Evolutionary conservation across 1,140 invertebrate genomes (phyloP).

Genomic region (Phymorhynchus buccinoides): DNA sequence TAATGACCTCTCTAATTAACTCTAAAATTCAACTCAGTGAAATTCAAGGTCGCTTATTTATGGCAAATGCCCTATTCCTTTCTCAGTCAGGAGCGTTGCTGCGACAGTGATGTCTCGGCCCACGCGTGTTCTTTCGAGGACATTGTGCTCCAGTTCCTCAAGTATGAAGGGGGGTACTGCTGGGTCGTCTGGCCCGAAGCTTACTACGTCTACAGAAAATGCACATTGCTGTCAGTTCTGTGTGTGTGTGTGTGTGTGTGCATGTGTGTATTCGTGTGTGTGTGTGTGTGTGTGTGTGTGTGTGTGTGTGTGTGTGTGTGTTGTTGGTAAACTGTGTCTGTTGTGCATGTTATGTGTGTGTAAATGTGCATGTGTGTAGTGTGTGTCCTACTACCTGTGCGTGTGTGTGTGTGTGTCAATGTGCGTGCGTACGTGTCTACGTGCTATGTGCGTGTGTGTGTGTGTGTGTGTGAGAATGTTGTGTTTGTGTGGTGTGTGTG

Average conservation of each 20-base stretch:
- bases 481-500: background rate
- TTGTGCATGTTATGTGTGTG: too few relatives aligned
- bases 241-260: background rate
- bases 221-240: background rate
- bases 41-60: too few relatives aligned
- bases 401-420: background rate
- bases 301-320: background rate
- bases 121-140: background rate
- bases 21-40: too few relatives aligned
- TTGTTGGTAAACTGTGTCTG: too few relatives aligned
- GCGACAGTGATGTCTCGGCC: background rate
- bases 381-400: too few relatives aligned
- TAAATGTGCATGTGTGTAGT: too few relatives aligned
- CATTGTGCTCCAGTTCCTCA: background rate
- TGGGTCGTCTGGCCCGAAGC: background rate
- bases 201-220: background rate
- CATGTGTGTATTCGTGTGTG: background rate
- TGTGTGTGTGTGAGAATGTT: background rate
- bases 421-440: background rate
- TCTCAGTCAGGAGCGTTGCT: background rate
- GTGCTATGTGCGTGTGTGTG: background rate
- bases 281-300: constrained; percentile 2
- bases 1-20: too few relatives aligned
- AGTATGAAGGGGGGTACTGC: background rate
- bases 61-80: too few relatives aligned